phyloP scores from a whole-genome alignment of 2,113 vertebrate genomes.

The Oxyura jamaicensis region DNA sequence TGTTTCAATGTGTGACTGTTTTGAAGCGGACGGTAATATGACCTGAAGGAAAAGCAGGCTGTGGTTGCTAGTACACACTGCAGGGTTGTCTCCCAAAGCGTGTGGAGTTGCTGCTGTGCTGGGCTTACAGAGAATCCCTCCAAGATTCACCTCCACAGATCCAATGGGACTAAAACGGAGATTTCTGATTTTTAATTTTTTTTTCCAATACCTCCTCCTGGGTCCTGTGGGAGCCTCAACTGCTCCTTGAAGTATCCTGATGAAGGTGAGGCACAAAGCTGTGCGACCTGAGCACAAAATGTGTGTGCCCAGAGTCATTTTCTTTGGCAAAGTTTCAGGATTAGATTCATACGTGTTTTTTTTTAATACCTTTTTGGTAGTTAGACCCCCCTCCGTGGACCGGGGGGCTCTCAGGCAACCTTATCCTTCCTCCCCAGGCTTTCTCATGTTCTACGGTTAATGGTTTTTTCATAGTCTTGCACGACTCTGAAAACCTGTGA shows the following conservation, averaged over 20 bases:
- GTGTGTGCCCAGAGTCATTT: fast-evolving
- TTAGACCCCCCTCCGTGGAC: fast-evolving
- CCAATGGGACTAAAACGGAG: not conserved
- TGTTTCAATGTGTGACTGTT: not conserved
- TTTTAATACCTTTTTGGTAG: not conserved
- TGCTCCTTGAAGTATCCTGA: not conserved
- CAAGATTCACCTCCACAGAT: fast-evolving
- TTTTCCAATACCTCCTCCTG: not conserved
- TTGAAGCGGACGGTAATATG: not conserved
- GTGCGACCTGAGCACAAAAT: fast-evolving
- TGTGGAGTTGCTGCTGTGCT: not conserved
- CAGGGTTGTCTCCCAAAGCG: not conserved
- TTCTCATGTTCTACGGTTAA: fast-evolving
- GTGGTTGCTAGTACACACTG: not conserved
- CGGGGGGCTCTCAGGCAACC: not conserved
- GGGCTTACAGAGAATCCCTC: fast-evolving
- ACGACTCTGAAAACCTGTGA: not conserved
- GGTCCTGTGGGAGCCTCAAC: fast-evolving
- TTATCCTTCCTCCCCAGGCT: not conserved
- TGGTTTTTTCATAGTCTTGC: not conserved
- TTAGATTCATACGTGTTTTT: fast-evolving
- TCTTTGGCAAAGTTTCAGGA: fast-evolving
- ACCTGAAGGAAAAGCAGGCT: not conserved
- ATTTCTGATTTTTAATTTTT: not conserved
- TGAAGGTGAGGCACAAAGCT: fast-evolving